Evolutionary conservation across 2,888 invertebrate genomes (phyloP), one percentile per base, ranked within the genome.

Genomic region (Drosophila nr. fundita): DNA sequence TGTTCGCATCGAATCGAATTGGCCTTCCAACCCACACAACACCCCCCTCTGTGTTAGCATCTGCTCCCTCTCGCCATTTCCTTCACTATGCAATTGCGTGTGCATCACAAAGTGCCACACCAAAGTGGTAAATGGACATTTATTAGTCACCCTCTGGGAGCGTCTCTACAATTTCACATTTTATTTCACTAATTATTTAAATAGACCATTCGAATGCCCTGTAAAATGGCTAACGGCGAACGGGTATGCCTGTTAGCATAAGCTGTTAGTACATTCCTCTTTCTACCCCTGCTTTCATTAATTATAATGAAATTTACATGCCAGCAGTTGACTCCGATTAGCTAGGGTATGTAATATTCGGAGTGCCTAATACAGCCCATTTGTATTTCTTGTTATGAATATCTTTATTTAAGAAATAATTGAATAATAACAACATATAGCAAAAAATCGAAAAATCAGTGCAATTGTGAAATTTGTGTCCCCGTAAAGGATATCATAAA

Each of bases 161-260:
- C 55, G 52, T 59, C 45, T 49, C 36, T 75, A 40, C 49, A 70
- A 75, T 69, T 57, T 53, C 45, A 57, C 48, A 68, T 76, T 71
- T 63, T 61, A 61, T 75, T 66, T 65, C 50, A 38, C 80, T 78
- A 78, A 78, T 76, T 70, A 80, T 76, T 68, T 54, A 65, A 76
- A 76, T 65, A 71, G 71, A 63, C 57, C 29, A 62, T 45, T 53
- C 30, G 15, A 10, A 61, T 79, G 42, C 61, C 60, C 66, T 66
- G 59, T 53, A 36, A 24, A 32, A 21, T 11, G 3, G 24, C 8
- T 11, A 7, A 55, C 34, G 15, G 4, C 4, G 1, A 27, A 18
- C 21, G 15, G 36, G 11, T 27, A 38, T 60, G 11, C 27, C 13
- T 15, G 13, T 27, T 7, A 48, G 8, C 10, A 8, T 24, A 15